phyloP scores from a whole-genome alignment of 1,140 invertebrate species.

The Linepithema humile region DNA sequence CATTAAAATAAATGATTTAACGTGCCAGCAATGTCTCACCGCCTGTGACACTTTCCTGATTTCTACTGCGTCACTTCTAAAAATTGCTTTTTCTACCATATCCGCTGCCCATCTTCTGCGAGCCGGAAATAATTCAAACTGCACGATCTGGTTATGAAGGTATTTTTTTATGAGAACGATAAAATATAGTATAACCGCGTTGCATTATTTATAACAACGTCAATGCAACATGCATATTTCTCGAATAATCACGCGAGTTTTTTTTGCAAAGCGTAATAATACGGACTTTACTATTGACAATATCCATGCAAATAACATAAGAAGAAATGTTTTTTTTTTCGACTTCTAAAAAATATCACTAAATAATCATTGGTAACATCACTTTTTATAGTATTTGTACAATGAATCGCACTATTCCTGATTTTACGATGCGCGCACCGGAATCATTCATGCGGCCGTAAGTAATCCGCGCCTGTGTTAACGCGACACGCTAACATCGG shows the following conservation, averaged over 20 bases:
- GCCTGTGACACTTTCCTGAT: background rate
- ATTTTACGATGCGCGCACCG: no score
- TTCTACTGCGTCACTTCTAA: background rate
- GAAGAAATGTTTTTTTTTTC: background rate
- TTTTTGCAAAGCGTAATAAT: background rate
- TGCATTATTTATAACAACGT: background rate
- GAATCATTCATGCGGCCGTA: constrained; percentile 21
- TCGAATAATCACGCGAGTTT: background rate
- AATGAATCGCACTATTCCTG: background rate
- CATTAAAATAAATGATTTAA: constrained; percentile 16
- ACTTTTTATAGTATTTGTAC: no score
- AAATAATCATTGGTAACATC: background rate
- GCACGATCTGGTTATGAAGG: background rate
- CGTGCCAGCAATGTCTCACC: background rate
- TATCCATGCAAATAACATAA: background rate
- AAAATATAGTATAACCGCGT: background rate
- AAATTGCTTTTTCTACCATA: background rate
- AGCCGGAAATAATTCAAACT: constrained; percentile 22
- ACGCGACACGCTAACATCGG: constrained; percentile 20
- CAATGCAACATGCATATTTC: background rate
- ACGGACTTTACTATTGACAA: background rate
- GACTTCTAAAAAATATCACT: background rate
- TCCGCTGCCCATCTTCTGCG: background rate
- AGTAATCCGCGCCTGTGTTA: constrained; percentile 16
- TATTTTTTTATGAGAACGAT: constrained; percentile 12